A percentile compares a stretch with the other conserved stretches of the same genome.
Conservation (phyloP, 2,113 vertebrate species). For the Tetrax tetrax region DNA sequence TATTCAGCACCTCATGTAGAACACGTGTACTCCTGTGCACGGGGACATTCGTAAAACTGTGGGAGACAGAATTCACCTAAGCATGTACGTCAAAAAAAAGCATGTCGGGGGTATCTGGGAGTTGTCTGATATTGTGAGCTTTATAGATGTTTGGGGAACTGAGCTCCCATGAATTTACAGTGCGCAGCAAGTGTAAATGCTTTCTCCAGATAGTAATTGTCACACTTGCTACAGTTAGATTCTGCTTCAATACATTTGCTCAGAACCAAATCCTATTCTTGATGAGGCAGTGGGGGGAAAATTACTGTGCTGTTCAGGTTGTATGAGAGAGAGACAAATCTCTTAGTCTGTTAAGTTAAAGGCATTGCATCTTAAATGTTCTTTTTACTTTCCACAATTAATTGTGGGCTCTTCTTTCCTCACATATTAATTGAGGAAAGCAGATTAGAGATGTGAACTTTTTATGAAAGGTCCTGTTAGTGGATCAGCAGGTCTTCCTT, state of each 20-base stretch:
- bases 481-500: neutral
- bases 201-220: neutral
- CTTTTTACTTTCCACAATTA: neutral
- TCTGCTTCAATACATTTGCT: neutral
- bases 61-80: neutral
- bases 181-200: neutral
- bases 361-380: neutral
- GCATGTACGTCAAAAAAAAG: neutral
- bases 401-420: neutral
- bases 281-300: neutral
- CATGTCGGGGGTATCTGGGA: neutral
- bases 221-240: neutral
- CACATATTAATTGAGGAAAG: neutral
- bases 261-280: neutral
- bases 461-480: neutral
- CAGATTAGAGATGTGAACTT: neutral
- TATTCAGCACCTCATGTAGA: neutral
- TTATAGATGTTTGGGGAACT: neutral
- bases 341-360: neutral
- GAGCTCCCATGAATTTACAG: neutral
- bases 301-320: neutral
- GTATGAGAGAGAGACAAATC: neutral
- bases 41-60: neutral
- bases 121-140: neutral
- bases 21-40: neutral